Base-by-base conservation (phyloP, 2,888 invertebrate genomes). In the Philereme vetulata region DNA sequence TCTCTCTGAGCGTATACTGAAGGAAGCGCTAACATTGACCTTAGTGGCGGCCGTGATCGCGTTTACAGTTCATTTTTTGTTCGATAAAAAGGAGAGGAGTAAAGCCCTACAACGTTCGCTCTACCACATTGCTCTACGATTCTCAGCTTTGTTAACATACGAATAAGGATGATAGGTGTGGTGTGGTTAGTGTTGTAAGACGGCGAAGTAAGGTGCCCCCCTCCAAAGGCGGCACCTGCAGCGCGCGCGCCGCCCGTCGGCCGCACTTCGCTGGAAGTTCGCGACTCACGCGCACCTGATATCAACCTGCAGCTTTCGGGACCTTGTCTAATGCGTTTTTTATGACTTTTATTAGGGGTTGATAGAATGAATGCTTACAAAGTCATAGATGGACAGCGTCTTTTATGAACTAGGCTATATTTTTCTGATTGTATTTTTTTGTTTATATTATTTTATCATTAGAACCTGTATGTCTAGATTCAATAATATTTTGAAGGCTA, bases 1-100 rank as follows among this genome's bases (percentile, higher is more conserved):
- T 86, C 88, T 86, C 87, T 84, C 92, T 86, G 84, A 89, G 85
- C 90, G 90, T 84, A 84, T 86, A 92, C 92, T 92, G 92, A 92
- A 92, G 92, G 92, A 92, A 92, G 91, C 90, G 86, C 90, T 91
- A 92, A 91, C 91, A 92, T 92, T 92, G 92, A 92, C 92, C 92
- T 92, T 92, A 91, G 88, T 84, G 78, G 85, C 90, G 91, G 92
- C 91, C 92, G 92, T 91, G 92, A 91, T 92, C 92, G 92, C 91
- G 90, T 92, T 92, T 92, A 92, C 92, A 92, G 92, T 92, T 92
- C 91, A 92, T 91, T 92, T 92, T 92, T 92, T 92, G 91, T 90
- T 90, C 91, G 89, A 91, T 92, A 92, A 92, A 92, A 92, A 92
- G 92, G 92, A 92, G 92, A 92, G 92, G 89, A 92, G 90, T 90